Conservation (phyloP, 2,797 vertebrate species). For the Tragelaphus eurycerus region DNA sequence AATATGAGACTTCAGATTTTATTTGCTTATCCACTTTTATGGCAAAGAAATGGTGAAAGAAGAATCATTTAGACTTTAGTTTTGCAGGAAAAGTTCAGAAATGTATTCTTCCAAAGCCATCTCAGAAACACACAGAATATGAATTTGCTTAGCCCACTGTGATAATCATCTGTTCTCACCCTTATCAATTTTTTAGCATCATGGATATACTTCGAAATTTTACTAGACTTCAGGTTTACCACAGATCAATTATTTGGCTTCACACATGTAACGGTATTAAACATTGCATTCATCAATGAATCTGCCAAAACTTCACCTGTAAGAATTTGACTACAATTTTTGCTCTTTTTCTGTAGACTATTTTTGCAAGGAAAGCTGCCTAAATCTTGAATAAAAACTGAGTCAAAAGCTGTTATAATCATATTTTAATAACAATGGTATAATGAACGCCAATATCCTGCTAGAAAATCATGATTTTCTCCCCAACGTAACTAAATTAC, state of each 20-base stretch:
- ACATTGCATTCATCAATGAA: background rate
- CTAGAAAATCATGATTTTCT: background rate
- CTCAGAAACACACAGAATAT: background rate
- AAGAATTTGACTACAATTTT: background rate
- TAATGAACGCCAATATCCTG: background rate
- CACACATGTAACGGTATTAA: background rate
- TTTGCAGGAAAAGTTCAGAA: background rate
- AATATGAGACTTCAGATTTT: background rate
- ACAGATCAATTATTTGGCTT: background rate
- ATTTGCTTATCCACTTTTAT: constrained; percentile 15
- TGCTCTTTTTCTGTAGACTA: background rate
- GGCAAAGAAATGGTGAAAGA: background rate
- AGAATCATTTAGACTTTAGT: background rate
- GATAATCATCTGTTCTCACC: background rate
- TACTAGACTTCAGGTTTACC: background rate
- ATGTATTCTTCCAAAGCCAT: background rate
- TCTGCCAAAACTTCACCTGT: background rate
- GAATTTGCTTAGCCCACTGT: background rate
- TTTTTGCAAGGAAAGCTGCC: background rate
- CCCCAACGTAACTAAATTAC: background rate
- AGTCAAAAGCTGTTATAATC: background rate
- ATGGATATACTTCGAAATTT: background rate
- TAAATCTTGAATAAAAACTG: background rate
- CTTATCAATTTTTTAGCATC: background rate
- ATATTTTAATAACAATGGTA: background rate